Conservation (phyloP, 2,113 vertebrate species). For the Naja naja region DNA sequence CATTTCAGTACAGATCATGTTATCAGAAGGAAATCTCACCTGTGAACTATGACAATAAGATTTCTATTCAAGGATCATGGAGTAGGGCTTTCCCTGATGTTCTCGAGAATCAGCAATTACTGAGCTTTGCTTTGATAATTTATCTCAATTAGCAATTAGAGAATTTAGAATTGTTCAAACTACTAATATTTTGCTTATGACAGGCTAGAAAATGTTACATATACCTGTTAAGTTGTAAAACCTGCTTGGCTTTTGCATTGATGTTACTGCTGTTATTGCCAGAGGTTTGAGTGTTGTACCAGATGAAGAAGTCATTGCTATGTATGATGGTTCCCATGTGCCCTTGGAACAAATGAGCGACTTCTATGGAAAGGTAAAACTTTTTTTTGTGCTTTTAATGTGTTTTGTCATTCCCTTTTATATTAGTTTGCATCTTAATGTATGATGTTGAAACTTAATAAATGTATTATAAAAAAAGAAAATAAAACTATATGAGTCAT, state of each 20-base stretch:
- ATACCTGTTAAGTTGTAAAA: not conserved
- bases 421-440: not conserved
- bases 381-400: not conserved
- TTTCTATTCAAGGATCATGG: not conserved
- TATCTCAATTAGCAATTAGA: slow-evolving; percentile 10
- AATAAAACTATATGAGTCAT: not conserved
- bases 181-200: not conserved
- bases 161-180: not conserved
- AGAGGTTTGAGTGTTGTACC: slow-evolving; percentile 92
- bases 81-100: not conserved
- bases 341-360: slow-evolving; percentile 98
- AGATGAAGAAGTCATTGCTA: slow-evolving; percentile 93
- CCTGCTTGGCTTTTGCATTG: slow-evolving; percentile 10
- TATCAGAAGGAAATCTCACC: not conserved
- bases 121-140: slow-evolving; percentile 14
- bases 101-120: not conserved
- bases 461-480: not conserved
- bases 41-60: not conserved
- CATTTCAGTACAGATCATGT: not conserved
- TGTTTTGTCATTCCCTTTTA: not conserved
- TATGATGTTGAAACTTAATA: not conserved
- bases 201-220: not conserved
- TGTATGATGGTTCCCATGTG: slow-evolving; percentile 95
- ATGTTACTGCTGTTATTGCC: slow-evolving; percentile 27
- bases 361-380: slow-evolving; percentile 94